These are phyloP conservation scores for Caenorhabditis sp. DNA, from an alignment of 2,888 invertebrate genomes.

Conservation along the genomic window DNA sequence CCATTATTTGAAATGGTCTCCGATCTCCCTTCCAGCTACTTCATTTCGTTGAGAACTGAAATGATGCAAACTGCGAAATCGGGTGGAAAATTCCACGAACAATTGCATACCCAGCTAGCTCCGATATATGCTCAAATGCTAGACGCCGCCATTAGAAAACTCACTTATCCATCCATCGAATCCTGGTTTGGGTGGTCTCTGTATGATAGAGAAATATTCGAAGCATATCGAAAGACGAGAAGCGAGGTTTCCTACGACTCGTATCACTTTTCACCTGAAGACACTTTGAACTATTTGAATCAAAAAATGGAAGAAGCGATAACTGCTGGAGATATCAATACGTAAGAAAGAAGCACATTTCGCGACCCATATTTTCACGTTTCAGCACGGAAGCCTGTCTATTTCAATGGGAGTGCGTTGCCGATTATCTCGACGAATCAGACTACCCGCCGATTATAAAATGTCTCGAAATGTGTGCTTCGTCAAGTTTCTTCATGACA, in stretches of 20 bases:
- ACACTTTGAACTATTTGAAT: conserved; percentile 67
- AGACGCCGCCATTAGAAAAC: conserved; percentile 59
- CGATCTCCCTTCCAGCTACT: conserved; percentile 75
- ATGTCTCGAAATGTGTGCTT: conserved; percentile 50
- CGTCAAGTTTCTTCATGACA: conserved; percentile 9
- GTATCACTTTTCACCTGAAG: conserved; percentile 61
- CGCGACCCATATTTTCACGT: background rate
- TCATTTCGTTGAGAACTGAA: conserved; percentile 71
- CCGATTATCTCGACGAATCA: conserved; percentile 66
- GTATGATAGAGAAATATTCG: conserved; percentile 70
- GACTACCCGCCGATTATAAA: conserved; percentile 60
- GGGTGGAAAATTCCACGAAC: background rate
- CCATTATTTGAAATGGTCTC: conserved; percentile 71
- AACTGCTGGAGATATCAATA: conserved; percentile 56
- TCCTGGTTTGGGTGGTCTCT: conserved; percentile 46
- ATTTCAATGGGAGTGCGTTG: conserved; percentile 70
- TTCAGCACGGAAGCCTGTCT: conserved; percentile 69
- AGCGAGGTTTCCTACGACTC: conserved; percentile 67
- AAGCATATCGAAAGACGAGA: conserved; percentile 66
- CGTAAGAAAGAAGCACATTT: conserved; percentile 20
- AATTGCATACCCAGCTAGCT: conserved; percentile 10
- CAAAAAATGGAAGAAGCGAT: conserved; percentile 54
- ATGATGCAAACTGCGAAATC: conserved; percentile 25
- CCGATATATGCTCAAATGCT: conserved; percentile 62
- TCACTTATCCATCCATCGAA: conserved; percentile 52